Percentiles rank a stretch among this genome's conserved stretches.
Conservation (phyloP, 2,113 vertebrate species). For the Scytalopus superciliaris region DNA sequence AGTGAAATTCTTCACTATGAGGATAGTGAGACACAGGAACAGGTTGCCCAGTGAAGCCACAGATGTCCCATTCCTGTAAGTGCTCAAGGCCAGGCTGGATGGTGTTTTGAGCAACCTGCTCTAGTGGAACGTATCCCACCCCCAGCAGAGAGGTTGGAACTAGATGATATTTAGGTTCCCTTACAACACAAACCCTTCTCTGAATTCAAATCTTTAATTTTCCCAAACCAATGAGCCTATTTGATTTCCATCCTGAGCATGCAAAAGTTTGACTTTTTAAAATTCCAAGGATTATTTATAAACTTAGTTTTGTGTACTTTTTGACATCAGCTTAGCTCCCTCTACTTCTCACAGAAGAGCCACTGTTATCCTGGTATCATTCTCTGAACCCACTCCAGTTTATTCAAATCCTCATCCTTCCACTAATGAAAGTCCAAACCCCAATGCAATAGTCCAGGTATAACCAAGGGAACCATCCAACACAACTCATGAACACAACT, state of each 20-base stretch:
- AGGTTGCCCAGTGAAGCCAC: neutral
- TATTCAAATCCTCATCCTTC: neutral
- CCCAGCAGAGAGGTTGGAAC: neutral
- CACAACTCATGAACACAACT: neutral
- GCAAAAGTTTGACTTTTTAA: neutral
- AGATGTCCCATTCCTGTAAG: neutral
- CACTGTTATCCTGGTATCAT: too few species aligned
- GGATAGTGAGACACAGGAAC: neutral
- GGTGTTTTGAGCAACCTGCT: rapidly evolving
- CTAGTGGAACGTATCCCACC: neutral
- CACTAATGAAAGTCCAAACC: neutral
- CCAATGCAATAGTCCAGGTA: neutral
- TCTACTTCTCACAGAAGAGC: neutral
- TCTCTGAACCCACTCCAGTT: neutral
- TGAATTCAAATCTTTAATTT: neutral
- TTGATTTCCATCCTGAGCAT: neutral
- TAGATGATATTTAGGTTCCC: neutral
- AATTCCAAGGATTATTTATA: neutral
- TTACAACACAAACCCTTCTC: neutral
- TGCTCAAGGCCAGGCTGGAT: too few species aligned
- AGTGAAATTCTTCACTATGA: neutral
- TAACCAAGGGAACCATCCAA: neutral
- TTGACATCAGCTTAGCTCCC: neutral
- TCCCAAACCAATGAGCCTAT: neutral
- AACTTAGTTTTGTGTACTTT: neutral